Evolutionary conservation across 2,113 vertebrate genomes (phyloP).

Genomic region (Crypturellus undulatus): DNA sequence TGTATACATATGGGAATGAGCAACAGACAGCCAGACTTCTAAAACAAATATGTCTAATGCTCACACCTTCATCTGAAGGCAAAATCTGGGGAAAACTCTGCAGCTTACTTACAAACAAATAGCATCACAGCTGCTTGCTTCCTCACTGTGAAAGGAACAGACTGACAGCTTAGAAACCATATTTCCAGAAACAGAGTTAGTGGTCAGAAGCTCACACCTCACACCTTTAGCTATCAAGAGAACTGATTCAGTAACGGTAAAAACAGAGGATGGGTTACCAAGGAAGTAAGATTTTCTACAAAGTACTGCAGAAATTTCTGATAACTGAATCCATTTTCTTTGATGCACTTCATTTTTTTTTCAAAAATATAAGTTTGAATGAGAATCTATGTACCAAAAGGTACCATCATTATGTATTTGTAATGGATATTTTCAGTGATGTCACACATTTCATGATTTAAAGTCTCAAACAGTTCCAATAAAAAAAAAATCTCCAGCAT

Average conservation of each 20-base stretch:
- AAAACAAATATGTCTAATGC: not conserved
- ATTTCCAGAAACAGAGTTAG: not conserved
- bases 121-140: accelerated
- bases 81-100: not conserved
- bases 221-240: not conserved
- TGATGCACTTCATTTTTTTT: not conserved
- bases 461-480: constrained; percentile 55
- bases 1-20: not conserved
- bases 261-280: not conserved
- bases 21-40: not conserved
- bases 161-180: not conserved
- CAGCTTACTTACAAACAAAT: not conserved
- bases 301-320: not conserved
- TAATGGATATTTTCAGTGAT: constrained; percentile 37
- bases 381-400: constrained; percentile 23
- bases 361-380: constrained; percentile 19
- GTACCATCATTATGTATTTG: not conserved
- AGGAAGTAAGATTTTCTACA: not conserved
- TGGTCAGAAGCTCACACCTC: not conserved
- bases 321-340: constrained; percentile 43
- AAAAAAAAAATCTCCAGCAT: not conserved
- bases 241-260: not conserved
- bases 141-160: not conserved
- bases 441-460: constrained; percentile 46
- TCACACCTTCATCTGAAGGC: not conserved